Evolutionary conservation across 30 jellyfish, hydroid and myxozoan genomes (phyloP).

Genomic region (Haliclystus octoradiatus): DNA sequence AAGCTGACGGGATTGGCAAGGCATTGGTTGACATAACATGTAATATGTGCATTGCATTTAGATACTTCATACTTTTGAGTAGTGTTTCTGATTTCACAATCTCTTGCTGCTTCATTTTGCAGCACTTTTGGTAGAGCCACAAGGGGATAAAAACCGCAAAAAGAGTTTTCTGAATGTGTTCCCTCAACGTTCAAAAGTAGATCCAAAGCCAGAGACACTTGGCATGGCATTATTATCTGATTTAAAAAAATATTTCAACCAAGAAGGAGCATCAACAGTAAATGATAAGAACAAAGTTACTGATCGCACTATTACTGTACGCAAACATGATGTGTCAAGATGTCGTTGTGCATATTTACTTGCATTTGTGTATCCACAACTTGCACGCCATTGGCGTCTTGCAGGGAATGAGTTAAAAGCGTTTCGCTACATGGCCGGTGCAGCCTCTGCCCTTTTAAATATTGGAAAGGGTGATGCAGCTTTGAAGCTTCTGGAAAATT

Average conservation of each 20-base stretch:
- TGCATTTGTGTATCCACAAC: constrained; percentile 57
- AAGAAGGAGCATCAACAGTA: background rate
- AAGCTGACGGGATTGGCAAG: background rate
- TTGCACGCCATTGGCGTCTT: constrained; percentile 62
- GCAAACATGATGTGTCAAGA: background rate
- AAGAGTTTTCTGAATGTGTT: no score
- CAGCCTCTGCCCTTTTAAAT: constrained; percentile 64
- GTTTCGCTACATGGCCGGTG: constrained; percentile 58
- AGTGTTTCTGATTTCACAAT: no score
- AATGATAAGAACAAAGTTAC: background rate
- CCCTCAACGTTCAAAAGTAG: no score
- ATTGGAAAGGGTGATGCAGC: constrained; percentile 41
- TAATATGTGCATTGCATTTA: no score
- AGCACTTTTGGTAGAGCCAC: no score
- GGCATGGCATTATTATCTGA: background rate
- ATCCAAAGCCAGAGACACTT: background rate
- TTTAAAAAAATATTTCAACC: background rate
- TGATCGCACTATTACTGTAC: background rate
- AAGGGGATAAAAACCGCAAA: no score
- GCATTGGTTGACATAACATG: background rate
- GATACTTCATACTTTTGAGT: no score
- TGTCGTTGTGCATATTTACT: background rate
- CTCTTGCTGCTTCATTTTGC: no score
- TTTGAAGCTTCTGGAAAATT: constrained; percentile 41
- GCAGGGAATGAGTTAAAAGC: constrained; percentile 56